Evolutionary conservation across 2,797 vertebrate species (phyloP), one percentile per base, ranked within the genome.

Genomic region (Poecilia velifera): DNA sequence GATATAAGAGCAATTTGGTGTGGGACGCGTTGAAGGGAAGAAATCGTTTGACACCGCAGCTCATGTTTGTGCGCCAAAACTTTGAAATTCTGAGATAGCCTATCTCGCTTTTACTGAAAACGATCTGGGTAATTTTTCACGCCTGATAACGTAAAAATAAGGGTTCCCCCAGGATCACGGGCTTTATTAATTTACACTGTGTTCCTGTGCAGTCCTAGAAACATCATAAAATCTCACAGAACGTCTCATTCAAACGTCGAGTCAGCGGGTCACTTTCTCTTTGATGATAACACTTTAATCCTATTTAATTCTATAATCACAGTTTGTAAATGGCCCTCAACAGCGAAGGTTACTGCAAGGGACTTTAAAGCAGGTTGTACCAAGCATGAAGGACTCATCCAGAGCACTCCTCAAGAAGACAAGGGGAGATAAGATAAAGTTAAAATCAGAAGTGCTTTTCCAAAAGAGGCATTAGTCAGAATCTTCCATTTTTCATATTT

Each of bases 281-380:
- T 90, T 85, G 79, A 90, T 86, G 91, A 93, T 93, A 93, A 91
- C 87, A 76, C 91, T 85, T 85, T 93, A 95, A 95, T 95, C 91
- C 91, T 53, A 86, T 93, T 95, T 94, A 93, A 94, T 94, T 95
- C 86, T 92, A 80, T 94, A 93, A 93, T 93, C 88, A 57, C 79
- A 79, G 89, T 90, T 73, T 79, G 86, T 90, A 93, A 94, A 93
- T 80, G 90, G 85, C 83, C 86, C 79, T 87, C 77, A 89, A 82
- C 80, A 90, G 87, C 76, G 75, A 78, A 53, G 77, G 85, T 88
- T 80, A 84, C 87, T 90, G 89, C 84, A 76, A 79, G 82, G 84
- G 86, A 89, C 92, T 91, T 94, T 77, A 91, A 87, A 76, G 82
- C 74, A 47, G 55, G 36, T 64, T 88, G 72, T 87, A 83, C 89